phyloP scores from a whole-genome alignment of 2,797 vertebrate species.

The Tympanoctomys barrerae region DNA sequence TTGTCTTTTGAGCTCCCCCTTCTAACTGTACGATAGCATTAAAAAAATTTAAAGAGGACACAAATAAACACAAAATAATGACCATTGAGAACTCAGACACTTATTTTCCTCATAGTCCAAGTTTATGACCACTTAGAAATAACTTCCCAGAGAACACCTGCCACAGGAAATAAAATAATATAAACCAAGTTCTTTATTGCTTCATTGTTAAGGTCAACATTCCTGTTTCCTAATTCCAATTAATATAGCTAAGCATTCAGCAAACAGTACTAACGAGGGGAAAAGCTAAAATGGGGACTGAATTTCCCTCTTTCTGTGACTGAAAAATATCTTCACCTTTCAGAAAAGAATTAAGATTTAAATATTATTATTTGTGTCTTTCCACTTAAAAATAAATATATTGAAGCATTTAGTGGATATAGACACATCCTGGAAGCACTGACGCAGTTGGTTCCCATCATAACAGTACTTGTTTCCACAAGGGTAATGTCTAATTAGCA shows the following conservation, averaged over 20 bases:
- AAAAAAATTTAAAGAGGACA: slow-evolving; percentile 14
- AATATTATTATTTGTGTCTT: neutral
- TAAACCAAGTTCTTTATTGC: neutral
- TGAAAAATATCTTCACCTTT: slow-evolving; percentile 51
- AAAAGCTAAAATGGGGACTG: neutral
- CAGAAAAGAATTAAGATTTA: slow-evolving; percentile 6
- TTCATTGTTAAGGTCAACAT: neutral
- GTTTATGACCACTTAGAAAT: neutral
- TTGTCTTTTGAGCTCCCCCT: neutral
- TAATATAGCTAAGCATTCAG: neutral
- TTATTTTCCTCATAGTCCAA: neutral
- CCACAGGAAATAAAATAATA: neutral
- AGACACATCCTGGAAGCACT: neutral
- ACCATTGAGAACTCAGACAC: neutral
- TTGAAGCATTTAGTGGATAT: neutral
- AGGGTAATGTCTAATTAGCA: neutral
- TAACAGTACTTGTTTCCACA: neutral
- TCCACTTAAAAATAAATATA: slow-evolving; percentile 23
- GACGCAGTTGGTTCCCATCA: neutral
- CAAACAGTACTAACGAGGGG: neutral
- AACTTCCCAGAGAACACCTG: neutral
- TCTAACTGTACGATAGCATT: neutral
- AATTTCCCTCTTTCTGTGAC: neutral
- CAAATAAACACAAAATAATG: slow-evolving; percentile 32
- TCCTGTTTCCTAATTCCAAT: neutral